Evolutionary conservation across 1,140 invertebrate genomes (phyloP).

Genomic region (Sitodiplosis mosellana): DNA sequence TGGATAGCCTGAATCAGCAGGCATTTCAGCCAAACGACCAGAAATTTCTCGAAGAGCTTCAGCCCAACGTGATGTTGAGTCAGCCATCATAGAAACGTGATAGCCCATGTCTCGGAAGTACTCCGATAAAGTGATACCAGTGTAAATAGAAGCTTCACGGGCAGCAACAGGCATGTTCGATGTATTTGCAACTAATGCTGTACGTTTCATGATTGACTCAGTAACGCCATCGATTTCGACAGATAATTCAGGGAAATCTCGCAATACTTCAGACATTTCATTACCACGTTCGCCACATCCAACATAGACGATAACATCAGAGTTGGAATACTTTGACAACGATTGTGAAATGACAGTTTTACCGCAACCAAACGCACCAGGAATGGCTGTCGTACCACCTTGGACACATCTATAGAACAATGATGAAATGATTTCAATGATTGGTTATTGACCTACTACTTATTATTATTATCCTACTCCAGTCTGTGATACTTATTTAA

Average conservation of each 20-base stretch:
- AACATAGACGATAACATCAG: conserved; percentile 98
- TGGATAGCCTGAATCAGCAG: conserved; percentile 97
- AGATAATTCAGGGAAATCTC: conserved; percentile 95
- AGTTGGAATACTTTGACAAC: conserved; percentile 98
- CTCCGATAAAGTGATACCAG: conserved; percentile 95
- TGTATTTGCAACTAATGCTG: conserved; percentile 96
- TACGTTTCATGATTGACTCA: conserved; percentile 99
- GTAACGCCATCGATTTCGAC: conserved; percentile 92
- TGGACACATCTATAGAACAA: conserved; percentile 75
- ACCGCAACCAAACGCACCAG: conserved; percentile 89
- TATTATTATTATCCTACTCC: too few relatives aligned
- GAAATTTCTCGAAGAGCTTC: conserved; percentile 99
- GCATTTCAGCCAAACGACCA: conserved; percentile 99
- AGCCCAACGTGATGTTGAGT: conserved; percentile 99
- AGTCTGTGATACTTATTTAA: too few relatives aligned
- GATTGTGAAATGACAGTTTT: conserved; percentile 99
- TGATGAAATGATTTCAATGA: too few relatives aligned
- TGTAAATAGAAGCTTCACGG: conserved; percentile 99
- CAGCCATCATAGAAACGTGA: conserved; percentile 99
- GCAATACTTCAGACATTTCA: conserved; percentile 77
- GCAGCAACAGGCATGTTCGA: conserved; percentile 99
- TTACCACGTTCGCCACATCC: conserved; percentile 95
- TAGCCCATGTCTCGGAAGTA: conserved; percentile 99
- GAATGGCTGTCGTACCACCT: conserved; percentile 98
- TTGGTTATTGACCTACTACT: too few relatives aligned